Base-by-base conservation (phyloP, 2,797 vertebrate genomes). In the Otolemur crassicaudatus region DNA sequence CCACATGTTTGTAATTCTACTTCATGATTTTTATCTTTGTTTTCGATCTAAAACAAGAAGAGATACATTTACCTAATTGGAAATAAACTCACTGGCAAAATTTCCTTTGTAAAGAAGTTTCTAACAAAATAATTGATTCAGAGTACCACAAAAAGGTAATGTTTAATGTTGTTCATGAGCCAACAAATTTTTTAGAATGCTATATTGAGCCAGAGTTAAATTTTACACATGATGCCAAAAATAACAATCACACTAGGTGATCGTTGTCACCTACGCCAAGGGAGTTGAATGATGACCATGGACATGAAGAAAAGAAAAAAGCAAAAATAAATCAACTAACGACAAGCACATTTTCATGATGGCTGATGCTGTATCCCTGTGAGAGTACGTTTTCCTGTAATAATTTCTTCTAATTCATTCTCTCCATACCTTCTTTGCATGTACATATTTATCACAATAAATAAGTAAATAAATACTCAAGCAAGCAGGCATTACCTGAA, bases 71-170 rank as follows among this genome's bases (percentile, higher is more conserved):
- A 37, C 29, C 84, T 69, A 83, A 91, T 61, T 90, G 34, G 63
- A 93, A 93, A 22, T 14, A 94, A 94, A 72, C 29, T 11, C 37
- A 79, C 14, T 40, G 76, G 70, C 16, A 43, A 49, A 81, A 58
- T 85, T 90, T 94, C 56, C 69, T 91, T 92, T 76, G 22, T 80
- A 85, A 93, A 90, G 58, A 31, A 80, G 29, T 63, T 96, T 92
- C 87, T 79, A 96, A 85, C 65, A 79, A 89, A 97, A 67, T 80
- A 31, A 27, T 69, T 10, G 37, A 69, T 91, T 92, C 89, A 49
- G 85, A 90, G 90, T n/a, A 77, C 82, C 53, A 81, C 9, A n/a
- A 49, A 95, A 75, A 91, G 60, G 25, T 23, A 46, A 53, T 79
- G 11, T 31, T 87, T 67, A 67, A 79, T 69, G 3, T 25, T 63